Evolutionary conservation across 2,888 invertebrate species (phyloP), one percentile per base, ranked within the genome.

Genomic region (Oscheius sp.): DNA sequence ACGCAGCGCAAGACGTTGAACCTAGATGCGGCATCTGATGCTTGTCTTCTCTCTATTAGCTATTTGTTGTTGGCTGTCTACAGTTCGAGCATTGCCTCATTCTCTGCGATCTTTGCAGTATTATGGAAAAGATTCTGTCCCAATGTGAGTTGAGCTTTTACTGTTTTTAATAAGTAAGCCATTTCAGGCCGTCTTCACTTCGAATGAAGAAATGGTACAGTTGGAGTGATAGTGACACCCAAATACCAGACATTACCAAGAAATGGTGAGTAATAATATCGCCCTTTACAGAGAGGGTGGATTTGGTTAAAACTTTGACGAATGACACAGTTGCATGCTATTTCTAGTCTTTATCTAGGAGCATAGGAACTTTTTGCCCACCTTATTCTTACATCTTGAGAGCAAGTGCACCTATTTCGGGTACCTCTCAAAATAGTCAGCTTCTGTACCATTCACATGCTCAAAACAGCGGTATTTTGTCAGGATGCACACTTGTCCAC

Each of bases 141-240:
- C 58, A 12, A 27, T n/a, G 58, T 58, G 16, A 58, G 49, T 18
- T 2, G 13, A n/a, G 13, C 58, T 58, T 27, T 27, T 13, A 27
- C 21, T 27, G n/a, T n/a, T 3, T 58, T 27, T 25, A 7, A 58
- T 41, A 35, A 35, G 35, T 3, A 35, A 3, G 43, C 3, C 16
- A 13, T 18, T 16, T 7, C n/a, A 29, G 41, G 35, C 58, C 27
- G 12, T 27, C 1, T 27, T 29, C 58, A 25, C 58, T 27, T 9
- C 46, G 68, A 23, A 12, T 41, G 43, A 77, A 79, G 73, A 80
- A 80, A 52, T 80, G 80, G 80, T 77, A 80, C 70, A 73, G 69
- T 53, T 79, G 76, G 76, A 73, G 75, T 58, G 73, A 71, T 41
- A 73, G 75, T 58, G 73, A 71, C 27, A 58, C 69, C 2, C 61